Conservation (phyloP, 2,888 invertebrate species). For the Trimorus sp. region DNA sequence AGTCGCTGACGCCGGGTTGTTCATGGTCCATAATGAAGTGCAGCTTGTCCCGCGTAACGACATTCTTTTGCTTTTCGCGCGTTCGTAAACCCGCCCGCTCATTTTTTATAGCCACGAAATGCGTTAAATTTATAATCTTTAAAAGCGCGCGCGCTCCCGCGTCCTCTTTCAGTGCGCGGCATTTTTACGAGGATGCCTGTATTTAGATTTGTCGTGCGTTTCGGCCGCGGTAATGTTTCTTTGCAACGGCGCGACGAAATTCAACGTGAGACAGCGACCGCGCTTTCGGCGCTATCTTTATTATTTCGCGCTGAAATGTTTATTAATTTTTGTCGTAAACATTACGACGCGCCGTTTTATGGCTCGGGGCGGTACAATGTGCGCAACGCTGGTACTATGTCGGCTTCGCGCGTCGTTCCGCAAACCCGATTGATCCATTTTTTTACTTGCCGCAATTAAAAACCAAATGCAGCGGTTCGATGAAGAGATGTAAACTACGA, state of each 20-base stretch:
- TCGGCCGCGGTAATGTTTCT: slow-evolving; percentile 19
- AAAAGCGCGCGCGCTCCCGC: slow-evolving; percentile 29
- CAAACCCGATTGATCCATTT: too few relatives aligned
- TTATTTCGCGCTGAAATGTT: slow-evolving; percentile 7
- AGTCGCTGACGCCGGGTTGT: slow-evolving; percentile 37
- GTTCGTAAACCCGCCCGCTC: slow-evolving; percentile 45
- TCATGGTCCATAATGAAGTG: slow-evolving; percentile 55
- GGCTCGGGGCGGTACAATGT: slow-evolving; percentile 10
- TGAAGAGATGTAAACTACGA: too few relatives aligned
- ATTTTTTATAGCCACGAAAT: slow-evolving; percentile 49
- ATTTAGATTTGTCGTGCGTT: slow-evolving; percentile 40
- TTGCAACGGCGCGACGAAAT: slow-evolving; percentile 13
- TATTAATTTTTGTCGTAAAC: slow-evolving; percentile 23
- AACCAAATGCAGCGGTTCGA: too few relatives aligned
- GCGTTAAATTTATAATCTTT: slow-evolving; percentile 59
- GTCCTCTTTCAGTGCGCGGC: slow-evolving; percentile 29
- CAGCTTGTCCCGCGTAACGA: slow-evolving; percentile 42
- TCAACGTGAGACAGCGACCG: not conserved
- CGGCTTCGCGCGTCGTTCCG: too few relatives aligned
- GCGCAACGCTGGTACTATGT: not conserved
- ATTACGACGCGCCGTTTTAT: slow-evolving; percentile 16
- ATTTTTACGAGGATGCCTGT: slow-evolving; percentile 32
- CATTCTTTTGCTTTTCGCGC: slow-evolving; percentile 59
- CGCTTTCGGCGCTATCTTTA: slow-evolving; percentile 27
- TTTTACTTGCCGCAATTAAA: too few relatives aligned